Evolutionary conservation across 1,140 invertebrate genomes (phyloP).

Genomic region (Lordiphosa collinella): DNA sequence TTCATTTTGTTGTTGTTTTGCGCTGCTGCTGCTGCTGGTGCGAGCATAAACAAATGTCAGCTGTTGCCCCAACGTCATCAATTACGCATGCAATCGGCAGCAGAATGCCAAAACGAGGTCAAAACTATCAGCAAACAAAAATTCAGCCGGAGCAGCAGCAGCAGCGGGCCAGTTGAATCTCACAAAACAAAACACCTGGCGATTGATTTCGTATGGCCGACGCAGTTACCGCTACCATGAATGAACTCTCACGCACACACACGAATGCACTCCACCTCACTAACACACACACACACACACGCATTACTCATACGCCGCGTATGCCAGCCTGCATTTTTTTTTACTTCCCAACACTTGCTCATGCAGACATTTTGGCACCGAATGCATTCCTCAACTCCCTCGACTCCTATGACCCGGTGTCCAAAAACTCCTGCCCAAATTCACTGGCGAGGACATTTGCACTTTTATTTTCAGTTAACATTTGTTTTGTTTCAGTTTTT

Average conservation of each 20-base stretch:
- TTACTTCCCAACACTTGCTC: not conserved
- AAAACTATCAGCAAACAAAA: slow-evolving; percentile 74
- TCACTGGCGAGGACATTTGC: slow-evolving; percentile 59
- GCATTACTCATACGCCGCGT: slow-evolving; percentile 70
- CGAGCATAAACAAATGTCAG: slow-evolving; percentile 63
- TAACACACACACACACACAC: slow-evolving; percentile 2
- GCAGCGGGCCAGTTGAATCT: slow-evolving; percentile 29
- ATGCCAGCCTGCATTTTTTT: not conserved
- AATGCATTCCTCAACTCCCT: not conserved
- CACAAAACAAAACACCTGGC: slow-evolving; percentile 67
- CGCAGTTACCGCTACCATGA: slow-evolving; percentile 12
- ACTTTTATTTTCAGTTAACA: slow-evolving; percentile 67
- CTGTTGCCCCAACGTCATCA: slow-evolving; percentile 58
- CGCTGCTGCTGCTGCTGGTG: slow-evolving; percentile 21
- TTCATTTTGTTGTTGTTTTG: slow-evolving; percentile 23
- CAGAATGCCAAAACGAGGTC: slow-evolving; percentile 53
- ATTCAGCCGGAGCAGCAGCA: slow-evolving; percentile 26
- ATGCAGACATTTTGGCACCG: slow-evolving; percentile 1
- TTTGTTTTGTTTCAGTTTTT: slow-evolving; percentile 8
- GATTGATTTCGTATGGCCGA: slow-evolving; percentile 35
- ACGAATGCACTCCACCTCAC: slow-evolving; percentile 28
- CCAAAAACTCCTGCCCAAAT: slow-evolving; percentile 27
- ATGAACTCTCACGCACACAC: slow-evolving; percentile 24
- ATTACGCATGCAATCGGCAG: slow-evolving; percentile 67
- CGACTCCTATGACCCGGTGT: not conserved